These are phyloP conservation scores for Dromius quadrimaculatus DNA, from an alignment of 2,888 invertebrate genomes.

Conservation along the genomic window DNA sequence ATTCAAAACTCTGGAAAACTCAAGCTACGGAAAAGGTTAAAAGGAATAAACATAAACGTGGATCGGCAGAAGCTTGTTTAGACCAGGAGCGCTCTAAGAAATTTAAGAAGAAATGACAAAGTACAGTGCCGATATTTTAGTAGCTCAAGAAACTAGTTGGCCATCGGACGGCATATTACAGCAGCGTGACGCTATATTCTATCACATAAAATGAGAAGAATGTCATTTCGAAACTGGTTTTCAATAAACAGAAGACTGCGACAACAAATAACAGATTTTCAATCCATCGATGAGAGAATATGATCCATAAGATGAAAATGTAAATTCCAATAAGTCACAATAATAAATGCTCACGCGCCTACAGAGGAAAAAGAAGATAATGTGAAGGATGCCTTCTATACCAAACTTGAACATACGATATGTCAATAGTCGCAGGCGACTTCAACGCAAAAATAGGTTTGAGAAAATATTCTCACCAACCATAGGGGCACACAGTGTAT, in stretches of 20 bases:
- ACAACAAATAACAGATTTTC: background rate
- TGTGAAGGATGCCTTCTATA: background rate
- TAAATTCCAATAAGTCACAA: background rate
- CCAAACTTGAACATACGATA: slow-evolving; percentile 45
- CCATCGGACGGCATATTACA: too few species aligned
- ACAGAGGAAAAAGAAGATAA: slow-evolving; percentile 1
- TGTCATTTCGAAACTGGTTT: too few species aligned
- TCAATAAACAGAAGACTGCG: background rate
- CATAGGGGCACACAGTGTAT: slow-evolving; percentile 45
- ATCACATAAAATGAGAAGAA: too few species aligned
- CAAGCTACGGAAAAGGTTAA: too few species aligned
- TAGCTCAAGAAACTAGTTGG: too few species aligned
- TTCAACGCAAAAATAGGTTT: slow-evolving; percentile 48
- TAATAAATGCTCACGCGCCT: slow-evolving; percentile 4
- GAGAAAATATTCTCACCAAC: slow-evolving; percentile 36
- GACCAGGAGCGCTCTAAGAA: too few species aligned
- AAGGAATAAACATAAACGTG: too few species aligned
- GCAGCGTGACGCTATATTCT: too few species aligned
- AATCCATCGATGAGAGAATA: background rate
- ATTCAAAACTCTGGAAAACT: too few species aligned
- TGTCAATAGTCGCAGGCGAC: slow-evolving; percentile 48
- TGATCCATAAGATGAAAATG: slow-evolving; percentile 1
- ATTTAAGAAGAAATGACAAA: too few species aligned
- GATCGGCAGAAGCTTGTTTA: too few species aligned
- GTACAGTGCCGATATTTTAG: too few species aligned